phyloP scores from a whole-genome alignment of 1,140 invertebrate genomes.

The Lasioglossum baleicum region DNA sequence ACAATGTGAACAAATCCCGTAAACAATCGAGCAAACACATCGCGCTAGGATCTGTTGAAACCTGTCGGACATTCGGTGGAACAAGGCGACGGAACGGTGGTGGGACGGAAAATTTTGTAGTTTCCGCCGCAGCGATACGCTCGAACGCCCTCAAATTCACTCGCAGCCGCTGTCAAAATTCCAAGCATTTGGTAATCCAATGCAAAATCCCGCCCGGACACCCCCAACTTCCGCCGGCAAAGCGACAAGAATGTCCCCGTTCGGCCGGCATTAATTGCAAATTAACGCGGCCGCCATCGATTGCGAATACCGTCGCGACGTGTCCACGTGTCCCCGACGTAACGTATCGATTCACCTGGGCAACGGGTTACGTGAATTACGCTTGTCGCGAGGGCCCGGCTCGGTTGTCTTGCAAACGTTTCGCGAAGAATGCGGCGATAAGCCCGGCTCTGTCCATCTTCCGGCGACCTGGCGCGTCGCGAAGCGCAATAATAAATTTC shows the following conservation, averaged over 20 bases:
- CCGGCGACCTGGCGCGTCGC: conserved; percentile 14
- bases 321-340: neutral
- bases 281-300: conserved; percentile 3
- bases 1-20: too few relatives aligned
- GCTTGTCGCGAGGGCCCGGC: neutral
- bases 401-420: conserved; percentile 10
- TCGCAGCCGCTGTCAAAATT: neutral
- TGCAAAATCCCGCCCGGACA: neutral
- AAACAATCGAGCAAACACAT: too few relatives aligned
- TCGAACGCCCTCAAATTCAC: neutral
- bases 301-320: conserved; percentile 7
- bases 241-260: neutral
- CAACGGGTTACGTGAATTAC: conserved; percentile 25
- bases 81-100: too few relatives aligned
- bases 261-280: conserved; percentile 3
- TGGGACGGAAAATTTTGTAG: too few relatives aligned
- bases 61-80: too few relatives aligned
- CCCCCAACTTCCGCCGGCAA: neutral
- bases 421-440: conserved; percentile 41
- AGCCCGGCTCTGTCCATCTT: conserved; percentile 31
- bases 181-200: neutral
- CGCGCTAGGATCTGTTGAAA: too few relatives aligned
- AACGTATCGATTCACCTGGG: conserved; percentile 18
- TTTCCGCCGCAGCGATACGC: neutral
- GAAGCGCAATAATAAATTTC: conserved; percentile 52